Base-by-base conservation (phyloP, 1,140 invertebrate species). In the Drosophila novamexicana region DNA sequence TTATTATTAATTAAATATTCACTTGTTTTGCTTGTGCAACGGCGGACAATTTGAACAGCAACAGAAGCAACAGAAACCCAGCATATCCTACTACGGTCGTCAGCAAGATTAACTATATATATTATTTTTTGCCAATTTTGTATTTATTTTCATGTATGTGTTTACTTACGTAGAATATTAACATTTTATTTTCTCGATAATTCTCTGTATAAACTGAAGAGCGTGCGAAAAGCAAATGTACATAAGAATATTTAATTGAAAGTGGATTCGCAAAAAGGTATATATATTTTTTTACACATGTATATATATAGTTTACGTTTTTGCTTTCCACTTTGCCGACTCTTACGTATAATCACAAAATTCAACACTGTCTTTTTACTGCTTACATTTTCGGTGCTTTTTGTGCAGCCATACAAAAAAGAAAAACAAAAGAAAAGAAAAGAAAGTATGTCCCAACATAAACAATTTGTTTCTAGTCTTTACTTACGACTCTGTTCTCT, bases 261-360 rank as follows among this genome's bases (percentile, higher is more conserved):
- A 59, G 70, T 77, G 79, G 68, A 69, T 45, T 58, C 72, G 76
- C 50, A 80, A 65, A 76, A 52, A 61, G 42, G 65, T 73, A 78
- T 66, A 77, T 81, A 86, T 81, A 80, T 85, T 85, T 80, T 84
- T 84, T 80, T 85, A 75, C 76, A 75, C 75, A 75, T 79, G 59
- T 71, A 68, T 84, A 77, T 83, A 78, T 75, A 64, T 83, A 50
- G 64, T 81, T 85, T 85, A 73, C 59, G 14, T 50, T 71, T 70
- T 81, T 85, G 78, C 78, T 85, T 81, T 75, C 53, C 66, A 73
- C 62, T 54, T 37, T 37, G 32, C 47, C n/a, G 44, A 61, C 14
- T 47, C 9, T n/a, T 52, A 52, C 49, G 49, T 45, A 49, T 40
- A 9, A 52, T 54, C 57, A 54, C 18, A 57, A 66, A 66, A 36